These are phyloP conservation scores for Shargacucullia verbasci DNA, from an alignment of 2,888 invertebrate species.

Conservation along the genomic window DNA sequence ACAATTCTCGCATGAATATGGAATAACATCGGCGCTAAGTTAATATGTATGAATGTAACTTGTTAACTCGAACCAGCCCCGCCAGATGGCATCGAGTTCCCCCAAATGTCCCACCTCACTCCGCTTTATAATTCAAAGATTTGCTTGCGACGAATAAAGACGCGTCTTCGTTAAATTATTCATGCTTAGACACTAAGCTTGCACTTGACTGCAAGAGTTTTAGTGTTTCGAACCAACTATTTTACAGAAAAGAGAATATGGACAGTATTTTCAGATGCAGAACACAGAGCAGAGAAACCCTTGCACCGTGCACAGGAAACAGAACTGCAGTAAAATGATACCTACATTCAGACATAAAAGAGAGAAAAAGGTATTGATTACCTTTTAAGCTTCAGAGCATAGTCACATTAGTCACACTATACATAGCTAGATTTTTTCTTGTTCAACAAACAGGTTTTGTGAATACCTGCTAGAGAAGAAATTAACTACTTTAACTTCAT, in stretches of 20 bases:
- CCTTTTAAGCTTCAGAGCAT: too few relatives aligned
- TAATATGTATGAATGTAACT: conserved; percentile 87
- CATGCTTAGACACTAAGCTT: conserved; percentile 65
- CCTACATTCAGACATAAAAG: too few relatives aligned
- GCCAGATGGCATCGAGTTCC: conserved; percentile 72
- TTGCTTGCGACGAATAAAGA: conserved; percentile 81
- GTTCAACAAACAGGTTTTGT: too few relatives aligned
- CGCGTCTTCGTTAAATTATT: conserved; percentile 80
- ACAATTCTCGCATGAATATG: conserved; percentile 75
- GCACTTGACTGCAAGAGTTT: conserved; percentile 47
- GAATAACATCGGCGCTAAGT: conserved; percentile 74
- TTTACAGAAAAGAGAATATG: conserved; percentile 10
- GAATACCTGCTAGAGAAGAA: too few relatives aligned
- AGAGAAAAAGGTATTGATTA: too few relatives aligned
- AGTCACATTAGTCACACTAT: too few relatives aligned
- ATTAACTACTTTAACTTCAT: conserved; percentile 30
- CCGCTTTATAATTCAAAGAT: conserved; percentile 86
- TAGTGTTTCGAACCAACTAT: conserved; percentile 43
- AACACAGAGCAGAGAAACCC: too few relatives aligned
- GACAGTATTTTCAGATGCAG: conserved; percentile 27
- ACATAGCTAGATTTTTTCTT: too few relatives aligned
- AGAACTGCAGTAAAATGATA: too few relatives aligned
- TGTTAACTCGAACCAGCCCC: conserved; percentile 73
- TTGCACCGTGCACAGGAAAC: too few relatives aligned
- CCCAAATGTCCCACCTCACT: conserved; percentile 72